Evolutionary conservation across 2,888 invertebrate genomes (phyloP).

Genomic region (Leptothorax acervorum): DNA sequence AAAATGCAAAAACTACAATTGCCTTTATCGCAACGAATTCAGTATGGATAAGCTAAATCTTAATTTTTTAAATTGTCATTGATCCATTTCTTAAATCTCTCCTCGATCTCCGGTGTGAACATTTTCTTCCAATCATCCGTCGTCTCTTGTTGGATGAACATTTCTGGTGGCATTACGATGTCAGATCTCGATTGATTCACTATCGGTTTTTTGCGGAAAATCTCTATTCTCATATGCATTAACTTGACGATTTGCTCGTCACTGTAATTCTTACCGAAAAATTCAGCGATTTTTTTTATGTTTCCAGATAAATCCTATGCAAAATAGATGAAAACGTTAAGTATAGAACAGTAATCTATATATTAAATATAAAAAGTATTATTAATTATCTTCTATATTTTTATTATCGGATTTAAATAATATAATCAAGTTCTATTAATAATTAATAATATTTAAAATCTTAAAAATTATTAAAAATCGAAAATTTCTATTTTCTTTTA

Average conservation of each 20-base stretch:
- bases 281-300: conserved; percentile 88
- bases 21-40: background rate
- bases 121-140: conserved; percentile 90
- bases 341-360: conserved; percentile 10
- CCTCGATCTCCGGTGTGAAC: conserved; percentile 89
- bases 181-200: conserved; percentile 90
- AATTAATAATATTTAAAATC: too few species aligned
- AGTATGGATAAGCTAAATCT: background rate
- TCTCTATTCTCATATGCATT: conserved; percentile 92
- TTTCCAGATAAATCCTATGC: conserved; percentile 88
- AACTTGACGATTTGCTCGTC: conserved; percentile 88
- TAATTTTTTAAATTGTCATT: conserved; percentile 87
- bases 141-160: conserved; percentile 90
- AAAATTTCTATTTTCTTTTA: too few species aligned
- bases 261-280: conserved; percentile 88
- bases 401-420: background rate
- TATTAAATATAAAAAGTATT: background rate
- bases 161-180: conserved; percentile 87
- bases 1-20: background rate
- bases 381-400: background rate
- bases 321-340: conserved; percentile 20
- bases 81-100: conserved; percentile 90
- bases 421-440: background rate
- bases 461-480: too few species aligned
- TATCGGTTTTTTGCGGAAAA: conserved; percentile 93